Percentiles rank a stretch among this genome's conserved stretches.
Evolutionary conservation across 2,113 vertebrate species (phyloP).

Genomic region (Eidolon helvum): DNA sequence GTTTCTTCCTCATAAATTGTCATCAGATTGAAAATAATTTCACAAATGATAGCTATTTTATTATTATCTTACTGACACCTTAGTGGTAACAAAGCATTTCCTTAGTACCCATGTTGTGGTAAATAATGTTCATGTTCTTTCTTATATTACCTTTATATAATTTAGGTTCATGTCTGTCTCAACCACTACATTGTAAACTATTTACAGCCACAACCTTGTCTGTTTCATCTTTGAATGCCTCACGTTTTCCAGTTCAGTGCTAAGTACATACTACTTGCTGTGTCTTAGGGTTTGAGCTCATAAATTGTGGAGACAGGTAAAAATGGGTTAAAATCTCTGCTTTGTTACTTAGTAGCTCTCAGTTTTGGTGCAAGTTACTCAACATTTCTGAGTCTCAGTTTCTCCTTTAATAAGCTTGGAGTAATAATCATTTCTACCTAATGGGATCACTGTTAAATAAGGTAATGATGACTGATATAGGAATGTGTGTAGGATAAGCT

Average conservation of each 20-base stretch:
- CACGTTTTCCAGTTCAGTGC: not conserved
- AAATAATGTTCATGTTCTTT: not conserved
- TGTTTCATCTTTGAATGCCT: not conserved
- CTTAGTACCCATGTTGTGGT: not conserved
- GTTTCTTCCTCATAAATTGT: not conserved
- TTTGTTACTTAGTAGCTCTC: not conserved
- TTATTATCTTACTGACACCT: not conserved
- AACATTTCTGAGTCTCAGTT: not conserved
- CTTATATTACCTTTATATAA: not conserved
- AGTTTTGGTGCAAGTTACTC: not conserved
- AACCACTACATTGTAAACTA: not conserved
- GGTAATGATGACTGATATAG: not conserved
- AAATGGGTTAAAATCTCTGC: not conserved
- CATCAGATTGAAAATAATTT: not conserved
- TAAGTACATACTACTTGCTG: not conserved
- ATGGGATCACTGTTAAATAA: not conserved
- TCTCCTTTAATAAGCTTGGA: constrained; percentile 8
- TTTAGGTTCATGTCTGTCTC: not conserved
- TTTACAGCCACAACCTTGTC: not conserved
- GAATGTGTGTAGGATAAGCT: not conserved
- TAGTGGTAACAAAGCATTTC: not conserved
- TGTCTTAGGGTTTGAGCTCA: not conserved
- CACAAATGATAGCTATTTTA: not conserved
- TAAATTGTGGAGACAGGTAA: not conserved
- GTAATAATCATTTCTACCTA: not conserved